A percentile compares a stretch with the other conserved stretches of the same genome.
These are phyloP conservation scores for roundworm (Caenorhabditis elegans) DNA, from an alignment of 1,140 invertebrate species.

Conservation along the genomic window DNA sequence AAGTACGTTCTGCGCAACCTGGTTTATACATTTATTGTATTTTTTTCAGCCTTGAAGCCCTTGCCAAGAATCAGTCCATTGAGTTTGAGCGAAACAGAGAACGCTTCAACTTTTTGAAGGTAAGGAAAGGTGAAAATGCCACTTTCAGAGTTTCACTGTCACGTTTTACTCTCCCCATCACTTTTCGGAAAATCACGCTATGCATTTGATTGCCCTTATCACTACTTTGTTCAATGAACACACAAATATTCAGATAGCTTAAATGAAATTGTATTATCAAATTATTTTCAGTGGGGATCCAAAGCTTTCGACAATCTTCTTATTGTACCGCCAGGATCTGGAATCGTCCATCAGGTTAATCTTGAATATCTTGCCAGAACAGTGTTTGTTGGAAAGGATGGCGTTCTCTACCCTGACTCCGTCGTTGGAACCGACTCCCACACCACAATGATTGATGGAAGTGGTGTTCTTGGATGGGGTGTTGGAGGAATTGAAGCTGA, in stretches of 20 bases:
- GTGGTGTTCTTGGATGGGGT: constrained; percentile 75
- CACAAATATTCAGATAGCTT: not conserved
- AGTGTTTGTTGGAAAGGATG: constrained; percentile 77
- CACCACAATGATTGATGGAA: constrained; percentile 97
- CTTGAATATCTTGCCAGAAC: constrained; percentile 75
- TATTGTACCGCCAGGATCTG: constrained; percentile 94
- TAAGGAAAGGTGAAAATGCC: constrained; percentile 59
- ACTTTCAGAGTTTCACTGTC: not conserved
- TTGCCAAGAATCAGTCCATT: constrained; percentile 88
- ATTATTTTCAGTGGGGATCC: constrained; percentile 80
- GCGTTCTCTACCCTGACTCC: constrained; percentile 84
- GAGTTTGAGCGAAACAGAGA: constrained; percentile 96
- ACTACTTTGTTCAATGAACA: constrained; percentile 18
- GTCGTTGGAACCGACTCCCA: constrained; percentile 98
- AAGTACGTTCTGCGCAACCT: constrained; percentile 73
- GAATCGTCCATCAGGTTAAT: constrained; percentile 98
- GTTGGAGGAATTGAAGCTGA: constrained; percentile 73
- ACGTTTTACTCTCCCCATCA: not conserved
- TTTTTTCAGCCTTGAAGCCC: constrained; percentile 79
- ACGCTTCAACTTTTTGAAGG: constrained; percentile 90
- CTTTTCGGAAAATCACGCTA: constrained; percentile 6
- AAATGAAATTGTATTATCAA: not conserved
- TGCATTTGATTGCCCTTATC: not conserved
- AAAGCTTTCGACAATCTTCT: constrained; percentile 92
- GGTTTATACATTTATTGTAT: not conserved